phyloP scores from a whole-genome alignment of 1,140 invertebrate genomes.

The Plutomurus gul region DNA sequence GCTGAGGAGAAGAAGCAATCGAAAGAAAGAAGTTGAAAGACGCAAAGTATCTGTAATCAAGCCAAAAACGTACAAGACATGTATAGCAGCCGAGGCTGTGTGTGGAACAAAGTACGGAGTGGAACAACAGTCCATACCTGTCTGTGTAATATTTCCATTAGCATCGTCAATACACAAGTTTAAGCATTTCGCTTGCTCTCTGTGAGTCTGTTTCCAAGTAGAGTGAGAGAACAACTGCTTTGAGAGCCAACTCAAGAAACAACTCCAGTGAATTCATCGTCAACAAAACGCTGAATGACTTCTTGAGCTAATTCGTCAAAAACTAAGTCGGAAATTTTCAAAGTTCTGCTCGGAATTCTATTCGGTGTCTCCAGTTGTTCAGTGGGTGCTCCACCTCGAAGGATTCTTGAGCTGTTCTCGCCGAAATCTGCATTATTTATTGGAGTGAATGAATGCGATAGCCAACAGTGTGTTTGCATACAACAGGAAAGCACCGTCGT shows the following conservation, averaged over 20 bases:
- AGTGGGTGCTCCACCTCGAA: too few species aligned
- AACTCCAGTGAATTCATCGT: neutral
- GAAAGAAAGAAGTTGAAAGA: neutral
- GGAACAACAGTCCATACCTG: neutral
- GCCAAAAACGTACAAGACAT: too few species aligned
- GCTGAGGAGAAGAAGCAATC: neutral
- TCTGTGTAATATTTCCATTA: conserved; percentile 22
- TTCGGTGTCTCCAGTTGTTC: too few species aligned
- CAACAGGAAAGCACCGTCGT: too few species aligned
- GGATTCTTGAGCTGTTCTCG: too few species aligned
- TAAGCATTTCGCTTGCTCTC: too few species aligned
- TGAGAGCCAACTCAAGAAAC: neutral
- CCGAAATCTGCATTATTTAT: too few species aligned
- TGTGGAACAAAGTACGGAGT: conserved; percentile 8
- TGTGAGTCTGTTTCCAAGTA: conserved; percentile 1
- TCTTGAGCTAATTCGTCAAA: neutral
- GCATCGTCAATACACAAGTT: neutral
- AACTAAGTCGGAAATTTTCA: neutral
- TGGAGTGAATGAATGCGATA: too few species aligned
- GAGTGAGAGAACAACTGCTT: conserved; percentile 15
- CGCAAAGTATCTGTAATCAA: neutral
- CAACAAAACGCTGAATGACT: too few species aligned
- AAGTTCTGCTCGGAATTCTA: too few species aligned
- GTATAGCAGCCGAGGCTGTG: neutral
- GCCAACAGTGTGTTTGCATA: too few species aligned